Evolutionary conservation across 2,888 invertebrate species (phyloP), one percentile per base, ranked within the genome.

Genomic region (Cenopis cana): DNA sequence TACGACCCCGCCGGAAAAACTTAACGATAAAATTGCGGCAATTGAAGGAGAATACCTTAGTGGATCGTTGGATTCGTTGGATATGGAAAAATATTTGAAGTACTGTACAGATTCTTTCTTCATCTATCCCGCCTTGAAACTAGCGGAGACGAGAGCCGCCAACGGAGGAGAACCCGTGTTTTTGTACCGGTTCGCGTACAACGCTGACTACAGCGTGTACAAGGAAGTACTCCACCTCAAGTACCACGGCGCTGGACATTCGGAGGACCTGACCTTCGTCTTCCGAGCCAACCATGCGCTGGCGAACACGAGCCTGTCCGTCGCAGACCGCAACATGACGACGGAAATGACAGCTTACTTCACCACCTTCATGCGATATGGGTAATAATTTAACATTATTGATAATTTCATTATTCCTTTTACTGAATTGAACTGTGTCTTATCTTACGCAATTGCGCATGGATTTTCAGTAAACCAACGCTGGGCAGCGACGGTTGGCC

Each of bases 251-350:
- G 94, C 94, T 5, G 94, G 92, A n/a, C 95, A 95, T 73, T 89
- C 94, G 1, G 95, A 95, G 77, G 95, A 95, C 79, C 77, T 95
- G 79, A 94, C 94, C 0, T 95, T 94, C 74, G 77, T 95, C 11
- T 94, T 95, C 74, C 82, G 81, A 62, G 80, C 82, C 1, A 89
- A 89, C 76, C 87, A 1, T 76, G 85, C 66, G 70, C 84, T 33
- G 78, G 76, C 0, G 46, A 71, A 1, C 75, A 78, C 10, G 68
- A 73, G 0, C 77, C 81, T 14, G 73, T 72, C 14, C 76, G 78
- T 8, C 77, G 80, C 0, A 62, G 76, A 2, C 75, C 46, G 11
- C 52, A 29, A 12, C 1, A 88, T 90, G 85, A 83, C 78, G 71
- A 78, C 83, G 17, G 79, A 82, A 81, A 88, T 92, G 87, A 86